A percentile compares a stretch with the other conserved stretches of the same genome.
Conservation (phyloP, 53 echinoderm and acorn worm species). For the Holothuria leucospilota region DNA sequence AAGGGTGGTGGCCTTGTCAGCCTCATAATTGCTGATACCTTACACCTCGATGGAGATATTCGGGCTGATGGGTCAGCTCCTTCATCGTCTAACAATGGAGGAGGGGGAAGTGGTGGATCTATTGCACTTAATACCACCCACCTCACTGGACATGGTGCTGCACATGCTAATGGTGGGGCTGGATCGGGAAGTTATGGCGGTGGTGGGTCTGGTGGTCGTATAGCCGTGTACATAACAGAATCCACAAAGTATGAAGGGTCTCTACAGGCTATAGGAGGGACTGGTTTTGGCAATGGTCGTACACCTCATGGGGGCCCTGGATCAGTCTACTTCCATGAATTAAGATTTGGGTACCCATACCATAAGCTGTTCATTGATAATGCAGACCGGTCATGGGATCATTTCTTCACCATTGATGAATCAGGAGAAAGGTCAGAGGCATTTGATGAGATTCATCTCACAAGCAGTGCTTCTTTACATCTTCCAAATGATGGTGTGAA, state of each 20-base stretch:
- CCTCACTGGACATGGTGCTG: constrained; percentile 79
- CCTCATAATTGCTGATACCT: constrained; percentile 61
- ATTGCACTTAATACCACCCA: constrained; percentile 62
- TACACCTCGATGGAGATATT: constrained; percentile 84
- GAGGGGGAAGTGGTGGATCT: constrained; percentile 88
- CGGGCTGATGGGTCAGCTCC: constrained; percentile 71
- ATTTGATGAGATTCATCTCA: constrained; percentile 83
- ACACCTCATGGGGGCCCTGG: constrained; percentile 89
- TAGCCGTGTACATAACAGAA: constrained; percentile 67
- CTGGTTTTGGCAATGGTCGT: constrained; percentile 32
- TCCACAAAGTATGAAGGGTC: constrained; percentile 78
- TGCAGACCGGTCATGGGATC: constrained; percentile 67
- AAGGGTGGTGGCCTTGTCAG: constrained; percentile 77
- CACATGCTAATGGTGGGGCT: constrained; percentile 87
- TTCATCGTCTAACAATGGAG: constrained; percentile 60
- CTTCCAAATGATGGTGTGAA: constrained; percentile 56
- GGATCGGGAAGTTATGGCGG: constrained; percentile 68
- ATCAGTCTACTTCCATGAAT: constrained; percentile 79
- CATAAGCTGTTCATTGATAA: constrained; percentile 74
- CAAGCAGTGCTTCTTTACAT: constrained; percentile 75
- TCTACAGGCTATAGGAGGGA: constrained; percentile 69
- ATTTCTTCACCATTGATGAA: constrained; percentile 84
- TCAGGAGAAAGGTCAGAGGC: constrained; percentile 50
- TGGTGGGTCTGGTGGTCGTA: constrained; percentile 90
- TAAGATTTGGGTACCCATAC: constrained; percentile 62